Evolutionary conservation across 2,797 vertebrate genomes (phyloP).

Genomic region (Microtus agrestis): DNA sequence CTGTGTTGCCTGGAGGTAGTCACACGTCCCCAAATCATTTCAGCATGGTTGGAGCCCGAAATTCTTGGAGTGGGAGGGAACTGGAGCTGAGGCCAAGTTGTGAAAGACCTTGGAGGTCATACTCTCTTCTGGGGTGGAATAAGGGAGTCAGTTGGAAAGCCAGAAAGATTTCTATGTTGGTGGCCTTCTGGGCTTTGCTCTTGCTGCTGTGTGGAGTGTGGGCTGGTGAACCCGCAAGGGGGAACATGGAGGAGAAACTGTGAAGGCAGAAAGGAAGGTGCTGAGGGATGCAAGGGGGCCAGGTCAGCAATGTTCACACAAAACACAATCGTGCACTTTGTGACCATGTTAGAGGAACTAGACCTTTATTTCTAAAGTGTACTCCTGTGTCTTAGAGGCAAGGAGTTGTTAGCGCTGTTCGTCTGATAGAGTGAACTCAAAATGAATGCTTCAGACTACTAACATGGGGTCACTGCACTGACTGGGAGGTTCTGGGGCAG

Average conservation of each 20-base stretch:
- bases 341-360: background rate
- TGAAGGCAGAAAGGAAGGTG: background rate
- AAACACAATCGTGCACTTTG: background rate
- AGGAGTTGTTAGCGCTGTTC: slow-evolving; percentile 43
- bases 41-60: background rate
- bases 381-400: slow-evolving; percentile 8
- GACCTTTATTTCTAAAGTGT: slow-evolving; percentile 47
- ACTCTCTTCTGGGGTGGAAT: fast-evolving
- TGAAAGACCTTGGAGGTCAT: background rate
- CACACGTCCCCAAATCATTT: background rate
- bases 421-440: slow-evolving; percentile 9
- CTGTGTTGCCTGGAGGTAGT: background rate
- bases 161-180: fast-evolving
- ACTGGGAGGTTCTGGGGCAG: background rate
- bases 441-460: background rate
- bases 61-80: slow-evolving; percentile 25
- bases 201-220: background rate
- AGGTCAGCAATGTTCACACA: background rate
- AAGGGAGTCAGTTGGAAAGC: background rate
- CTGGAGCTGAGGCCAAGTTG: background rate
- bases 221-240: background rate
- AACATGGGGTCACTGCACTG: background rate
- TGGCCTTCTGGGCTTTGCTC: background rate
- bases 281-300: background rate
- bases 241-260: background rate